A percentile compares a stretch with the other conserved stretches of the same genome.
Conservation (phyloP, 2,888 invertebrate species). For the Anthoptus insignis region DNA sequence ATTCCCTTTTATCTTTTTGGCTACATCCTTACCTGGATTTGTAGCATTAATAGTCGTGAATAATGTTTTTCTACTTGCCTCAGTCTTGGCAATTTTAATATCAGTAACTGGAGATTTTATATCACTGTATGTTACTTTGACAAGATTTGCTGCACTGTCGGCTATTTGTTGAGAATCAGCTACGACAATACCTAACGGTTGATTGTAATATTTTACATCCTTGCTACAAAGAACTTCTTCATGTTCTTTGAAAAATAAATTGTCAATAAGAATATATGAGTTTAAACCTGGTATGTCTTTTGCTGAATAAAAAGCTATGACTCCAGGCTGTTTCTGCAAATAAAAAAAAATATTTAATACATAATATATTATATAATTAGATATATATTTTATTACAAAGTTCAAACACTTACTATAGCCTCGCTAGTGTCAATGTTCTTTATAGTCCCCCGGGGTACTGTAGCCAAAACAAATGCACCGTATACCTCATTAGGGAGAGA, state of each 20-base stretch:
- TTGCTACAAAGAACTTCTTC: constrained; percentile 83
- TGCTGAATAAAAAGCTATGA: constrained; percentile 88
- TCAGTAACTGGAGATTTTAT: constrained; percentile 62
- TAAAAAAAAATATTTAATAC: constrained; percentile 42
- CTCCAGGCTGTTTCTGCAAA: constrained; percentile 87
- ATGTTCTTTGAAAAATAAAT: constrained; percentile 41
- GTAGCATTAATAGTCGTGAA: constrained; percentile 50
- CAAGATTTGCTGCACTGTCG: constrained; percentile 80
- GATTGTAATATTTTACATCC: constrained; percentile 87
- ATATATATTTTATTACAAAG: constrained; percentile 3
- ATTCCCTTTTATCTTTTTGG: constrained; percentile 60
- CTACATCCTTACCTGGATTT: constrained; percentile 53
- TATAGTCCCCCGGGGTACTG: constrained; percentile 76
- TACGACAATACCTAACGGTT: constrained; percentile 89
- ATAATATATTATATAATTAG: not conserved
- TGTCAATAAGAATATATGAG: constrained; percentile 67
- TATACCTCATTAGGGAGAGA: constrained; percentile 87
- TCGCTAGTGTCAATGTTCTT: constrained; percentile 85
- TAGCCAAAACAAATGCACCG: constrained; percentile 88
- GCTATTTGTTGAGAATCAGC: constrained; percentile 85
- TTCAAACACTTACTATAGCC: constrained; percentile 84
- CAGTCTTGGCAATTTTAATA: constrained; percentile 56
- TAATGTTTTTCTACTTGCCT: constrained; percentile 52
- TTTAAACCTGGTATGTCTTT: constrained; percentile 90
- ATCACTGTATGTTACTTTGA: constrained; percentile 82